phyloP scores from a whole-genome alignment of 2,113 vertebrate genomes.

The Ploceus nigricollis region DNA sequence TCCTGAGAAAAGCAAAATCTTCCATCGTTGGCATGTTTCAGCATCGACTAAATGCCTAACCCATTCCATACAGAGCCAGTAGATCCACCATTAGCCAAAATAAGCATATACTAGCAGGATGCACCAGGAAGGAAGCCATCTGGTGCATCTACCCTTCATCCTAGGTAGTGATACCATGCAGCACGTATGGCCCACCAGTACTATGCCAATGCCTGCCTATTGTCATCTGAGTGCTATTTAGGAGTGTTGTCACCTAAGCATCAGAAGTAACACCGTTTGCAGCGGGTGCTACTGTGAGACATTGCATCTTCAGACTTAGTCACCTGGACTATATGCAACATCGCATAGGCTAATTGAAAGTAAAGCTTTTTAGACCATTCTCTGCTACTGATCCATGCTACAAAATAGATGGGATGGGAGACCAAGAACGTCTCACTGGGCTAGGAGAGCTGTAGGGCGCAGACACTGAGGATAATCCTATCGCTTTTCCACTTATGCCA shows the following conservation, averaged over 20 bases:
- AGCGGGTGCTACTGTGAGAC: constrained; percentile 57
- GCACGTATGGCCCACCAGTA: constrained; percentile 59
- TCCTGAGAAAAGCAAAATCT: constrained; percentile 79
- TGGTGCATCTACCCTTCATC: constrained; percentile 66
- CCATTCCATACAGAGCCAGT: constrained; percentile 68
- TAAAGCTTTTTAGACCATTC: constrained; percentile 73
- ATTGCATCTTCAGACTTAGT: constrained; percentile 67
- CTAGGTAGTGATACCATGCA: constrained; percentile 67
- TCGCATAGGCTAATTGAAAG: constrained; percentile 63
- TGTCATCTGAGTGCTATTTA: constrained; percentile 47
- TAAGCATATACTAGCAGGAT: constrained; percentile 56
- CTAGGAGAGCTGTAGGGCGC: constrained; percentile 86
- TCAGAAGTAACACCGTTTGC: constrained; percentile 53
- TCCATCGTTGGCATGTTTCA: constrained; percentile 66
- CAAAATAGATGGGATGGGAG: constrained; percentile 87
- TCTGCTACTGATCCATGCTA: constrained; percentile 78
- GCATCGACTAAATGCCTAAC: constrained; percentile 54
- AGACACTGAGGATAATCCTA: constrained; percentile 83
- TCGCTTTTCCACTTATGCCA: constrained; percentile 82
- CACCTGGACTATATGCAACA: constrained; percentile 67
- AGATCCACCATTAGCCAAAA: constrained; percentile 65
- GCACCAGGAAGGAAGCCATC: constrained; percentile 45
- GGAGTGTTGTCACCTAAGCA: constrained; percentile 59
- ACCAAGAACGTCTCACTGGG: constrained; percentile 87
- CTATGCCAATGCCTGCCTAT: constrained; percentile 38